Evolutionary conservation across 2,888 invertebrate genomes (phyloP), one percentile per base, ranked within the genome.

Genomic region (Dinocampus coccinellae): DNA sequence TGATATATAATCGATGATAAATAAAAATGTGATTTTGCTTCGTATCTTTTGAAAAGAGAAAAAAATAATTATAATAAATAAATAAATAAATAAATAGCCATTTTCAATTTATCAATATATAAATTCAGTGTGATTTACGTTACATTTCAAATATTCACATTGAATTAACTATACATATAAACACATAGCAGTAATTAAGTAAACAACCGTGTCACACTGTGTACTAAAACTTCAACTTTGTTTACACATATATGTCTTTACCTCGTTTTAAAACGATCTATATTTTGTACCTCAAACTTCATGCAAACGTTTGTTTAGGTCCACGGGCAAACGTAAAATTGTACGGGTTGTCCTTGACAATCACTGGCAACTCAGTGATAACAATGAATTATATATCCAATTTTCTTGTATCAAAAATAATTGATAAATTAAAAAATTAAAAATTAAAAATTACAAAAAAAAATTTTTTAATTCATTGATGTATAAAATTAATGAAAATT

Each of bases 281-380:
- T 29, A 47, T 13, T 13, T 26, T 4, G 16, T 29, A 16, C 13
- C 16, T 22, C n/a, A n/a, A 42, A 26, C 11, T 33, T 34, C 60
- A 63, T 47, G 29, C 62, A 22, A 47, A 33, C 52, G 65, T 70
- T 70, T 70, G 65, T 64, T 70, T 58, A 64, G 65, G 58, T 34
- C 26, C n/a, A 47, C 24, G 34, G n/a, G 53, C n/a, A 65, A 65
- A 65, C 33, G n/a, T 33, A 24, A 24, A 36, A 36, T 55, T 20
- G 33, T 22, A 29, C 39, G 10, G 22, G 36, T 7, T 20, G 24
- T 60, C 34, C 20, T 29, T 34, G 52, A 63, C 47, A 13, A 62
- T 39, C 39, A 62, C 62, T 62, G 62, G 24, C 42, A 3, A 13
- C 62, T 39, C 24, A 7, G 24, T 42, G 47, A 47, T 62, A 62